Percentiles rank a stretch among this genome's conserved stretches.
Conservation (phyloP, 2,113 vertebrate genomes). For the Corydoras sp. region DNA sequence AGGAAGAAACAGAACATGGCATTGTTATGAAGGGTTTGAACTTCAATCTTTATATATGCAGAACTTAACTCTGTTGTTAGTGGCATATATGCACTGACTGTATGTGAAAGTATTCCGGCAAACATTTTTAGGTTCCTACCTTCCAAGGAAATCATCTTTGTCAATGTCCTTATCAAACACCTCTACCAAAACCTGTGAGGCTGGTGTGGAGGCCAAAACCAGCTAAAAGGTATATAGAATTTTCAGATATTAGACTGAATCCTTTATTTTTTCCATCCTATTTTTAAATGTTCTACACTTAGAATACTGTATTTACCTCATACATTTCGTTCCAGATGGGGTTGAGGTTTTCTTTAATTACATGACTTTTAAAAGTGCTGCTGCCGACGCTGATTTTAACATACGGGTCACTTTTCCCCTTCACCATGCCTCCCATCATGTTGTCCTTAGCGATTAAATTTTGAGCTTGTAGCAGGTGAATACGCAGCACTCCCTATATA, state of each 20-base stretch:
- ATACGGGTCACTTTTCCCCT: slow-evolving; percentile 88
- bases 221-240: slow-evolving; percentile 55
- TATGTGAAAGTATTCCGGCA: not conserved
- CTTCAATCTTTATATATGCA: too few relatives aligned
- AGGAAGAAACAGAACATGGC: not conserved
- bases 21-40: too few relatives aligned
- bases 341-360: slow-evolving; percentile 82
- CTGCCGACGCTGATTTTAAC: slow-evolving; percentile 71
- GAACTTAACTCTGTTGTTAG: too few relatives aligned
- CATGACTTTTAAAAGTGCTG: slow-evolving; percentile 70
- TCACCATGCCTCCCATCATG: slow-evolving; percentile 75
- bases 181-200: slow-evolving; percentile 74
- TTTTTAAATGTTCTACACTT: too few relatives aligned
- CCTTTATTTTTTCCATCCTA: too few relatives aligned
- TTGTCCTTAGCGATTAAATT: slow-evolving; percentile 83
- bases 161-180: slow-evolving; percentile 85
- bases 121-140: slow-evolving; percentile 55
- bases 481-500: slow-evolving; percentile 76
- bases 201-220: slow-evolving; percentile 60
- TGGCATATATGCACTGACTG: not conserved
- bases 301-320: slow-evolving; percentile 64
- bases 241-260: not conserved
- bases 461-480: slow-evolving; percentile 81
- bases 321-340: slow-evolving; percentile 87
- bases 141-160: slow-evolving; percentile 84